These are phyloP conservation scores for Narcine bancroftii DNA, from an alignment of 2,113 vertebrate species.

Conservation along the genomic window DNA sequence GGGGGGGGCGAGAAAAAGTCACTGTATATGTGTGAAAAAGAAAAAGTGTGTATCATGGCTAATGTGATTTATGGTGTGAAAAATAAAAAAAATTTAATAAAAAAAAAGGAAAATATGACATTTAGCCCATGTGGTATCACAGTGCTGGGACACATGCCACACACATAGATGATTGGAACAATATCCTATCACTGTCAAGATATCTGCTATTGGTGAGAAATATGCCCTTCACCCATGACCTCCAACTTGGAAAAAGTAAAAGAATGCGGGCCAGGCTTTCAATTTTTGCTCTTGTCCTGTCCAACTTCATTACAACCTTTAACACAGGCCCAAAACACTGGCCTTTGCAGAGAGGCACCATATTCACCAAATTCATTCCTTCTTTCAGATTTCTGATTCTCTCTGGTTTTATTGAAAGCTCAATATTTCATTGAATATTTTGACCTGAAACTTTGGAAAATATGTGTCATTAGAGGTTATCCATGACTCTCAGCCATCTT, in stretches of 20 bases:
- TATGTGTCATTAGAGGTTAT: neutral
- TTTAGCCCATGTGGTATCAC: neutral
- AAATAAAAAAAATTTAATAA: too few relatives aligned
- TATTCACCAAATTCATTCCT: slow-evolving; percentile 1
- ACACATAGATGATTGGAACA: slow-evolving; percentile 6
- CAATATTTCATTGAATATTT: neutral
- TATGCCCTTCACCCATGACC: neutral
- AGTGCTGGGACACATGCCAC: neutral
- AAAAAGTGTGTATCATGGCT: too few relatives aligned
- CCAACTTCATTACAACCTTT: slow-evolving; percentile 16
- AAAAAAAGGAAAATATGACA: neutral
- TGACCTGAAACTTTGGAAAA: neutral
- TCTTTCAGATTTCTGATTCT: slow-evolving; percentile 22
- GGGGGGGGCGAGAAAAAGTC: too few relatives aligned
- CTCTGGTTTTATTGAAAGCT: neutral
- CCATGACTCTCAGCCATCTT: neutral
- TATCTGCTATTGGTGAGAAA: slow-evolving; percentile 3
- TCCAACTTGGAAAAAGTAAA: neutral
- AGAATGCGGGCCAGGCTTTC: neutral
- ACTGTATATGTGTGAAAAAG: too few relatives aligned
- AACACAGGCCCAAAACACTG: too few relatives aligned
- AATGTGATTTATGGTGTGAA: too few relatives aligned
- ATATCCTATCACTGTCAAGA: neutral
- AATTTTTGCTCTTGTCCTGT: slow-evolving; percentile 5
- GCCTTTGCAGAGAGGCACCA: neutral